Base-by-base conservation (phyloP, 2,888 invertebrate species). In the Argyra leucocephala region DNA sequence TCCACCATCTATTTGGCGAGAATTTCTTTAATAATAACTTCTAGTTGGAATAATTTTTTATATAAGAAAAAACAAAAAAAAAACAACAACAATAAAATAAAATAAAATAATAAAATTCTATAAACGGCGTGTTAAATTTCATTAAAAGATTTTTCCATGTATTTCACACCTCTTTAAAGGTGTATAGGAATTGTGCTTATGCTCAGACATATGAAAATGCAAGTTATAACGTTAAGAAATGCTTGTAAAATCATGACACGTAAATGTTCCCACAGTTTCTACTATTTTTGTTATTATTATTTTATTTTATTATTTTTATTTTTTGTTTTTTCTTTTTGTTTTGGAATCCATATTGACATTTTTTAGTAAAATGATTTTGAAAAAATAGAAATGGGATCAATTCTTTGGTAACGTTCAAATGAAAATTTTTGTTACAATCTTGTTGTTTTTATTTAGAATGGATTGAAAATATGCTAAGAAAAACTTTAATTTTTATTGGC, bases 151-250 rank as follows among this genome's bases (percentile, higher is more conserved):
- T 48, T 48, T 48, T 18, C 18, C 48, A 48, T 48, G 48, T 48
- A 48, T 48, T 48, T 48, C 48, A 48, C 48, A 48, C 48, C 48
- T 48, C 18, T 48, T 48, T 48, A 48, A 48, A 48, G 48, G 48
- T 48, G 48, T 48, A 48, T 48, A 48, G 15, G 48, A 48, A 48
- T 48, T 48, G 48, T 48, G 48, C 6, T 48, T 48, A 48, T 48
- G 18, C 48, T 37, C 9, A 26, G 4, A 37, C 15, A 12, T 48
- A 48, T 48, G 15, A 48, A 48, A 18, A 18, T 48, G 15, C n/a
- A 48, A 48, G 48, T 48, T 48, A n/a, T n/a, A n/a, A n/a, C n/a
- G 48, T 15, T 48, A 48, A 48, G 48, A 48, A 48, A 48, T 18
- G 48, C 48, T 48, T 48, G 48, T 48, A 48, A 48, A 48, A 48